phyloP scores from a whole-genome alignment of 1,140 invertebrate species.

The Liolophura sinensis region DNA sequence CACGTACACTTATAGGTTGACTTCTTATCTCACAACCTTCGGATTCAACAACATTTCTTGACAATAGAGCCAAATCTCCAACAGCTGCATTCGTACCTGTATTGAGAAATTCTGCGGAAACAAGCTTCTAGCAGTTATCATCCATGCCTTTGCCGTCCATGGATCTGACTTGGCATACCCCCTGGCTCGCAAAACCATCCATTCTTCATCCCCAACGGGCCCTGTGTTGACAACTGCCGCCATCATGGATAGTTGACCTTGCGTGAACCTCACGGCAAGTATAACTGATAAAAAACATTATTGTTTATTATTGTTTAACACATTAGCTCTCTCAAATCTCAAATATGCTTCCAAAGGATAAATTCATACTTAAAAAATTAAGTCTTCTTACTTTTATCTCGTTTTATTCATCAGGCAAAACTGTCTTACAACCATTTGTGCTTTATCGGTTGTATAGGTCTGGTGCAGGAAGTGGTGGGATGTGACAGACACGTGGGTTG shows the following conservation, averaged over 20 bases:
- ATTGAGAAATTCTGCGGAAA: constrained; percentile 84
- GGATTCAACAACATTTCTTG: not conserved
- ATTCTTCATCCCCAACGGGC: constrained; percentile 66
- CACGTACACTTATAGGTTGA: not conserved
- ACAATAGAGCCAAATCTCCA: not conserved
- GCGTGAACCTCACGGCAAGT: no score
- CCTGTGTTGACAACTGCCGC: constrained; percentile 15
- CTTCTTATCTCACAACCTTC: not conserved
- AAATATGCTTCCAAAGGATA: no score
- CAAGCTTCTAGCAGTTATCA: constrained; percentile 85
- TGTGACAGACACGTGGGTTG: no score
- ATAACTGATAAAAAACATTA: no score
- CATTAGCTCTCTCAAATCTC: no score
- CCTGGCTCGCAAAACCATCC: constrained; percentile 77
- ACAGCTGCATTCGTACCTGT: constrained; percentile 63
- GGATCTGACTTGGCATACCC: constrained; percentile 71
- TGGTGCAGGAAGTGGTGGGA: no score
- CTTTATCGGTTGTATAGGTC: no score
- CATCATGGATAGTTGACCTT: constrained; percentile 8
- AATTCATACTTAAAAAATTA: no score
- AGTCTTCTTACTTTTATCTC: no score
- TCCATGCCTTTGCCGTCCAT: constrained; percentile 83
- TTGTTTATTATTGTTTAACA: no score
- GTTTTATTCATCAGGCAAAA: no score
- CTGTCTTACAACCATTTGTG: no score